phyloP scores from a whole-genome alignment of 2,113 vertebrate genomes.

The Percopsis transmontana region DNA sequence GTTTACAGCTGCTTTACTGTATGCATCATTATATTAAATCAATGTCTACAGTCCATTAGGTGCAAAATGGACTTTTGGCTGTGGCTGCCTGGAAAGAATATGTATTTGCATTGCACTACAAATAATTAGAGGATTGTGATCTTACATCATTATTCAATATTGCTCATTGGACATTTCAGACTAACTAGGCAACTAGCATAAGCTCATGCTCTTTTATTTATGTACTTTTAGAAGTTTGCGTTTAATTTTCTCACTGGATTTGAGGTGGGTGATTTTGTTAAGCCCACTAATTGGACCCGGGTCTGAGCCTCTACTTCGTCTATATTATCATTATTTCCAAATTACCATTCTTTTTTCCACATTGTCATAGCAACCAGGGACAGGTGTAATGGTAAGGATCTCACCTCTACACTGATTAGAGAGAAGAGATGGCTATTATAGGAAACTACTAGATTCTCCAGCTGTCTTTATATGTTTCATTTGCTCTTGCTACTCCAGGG shows the following conservation, averaged over 20 bases:
- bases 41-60: constrained; percentile 3
- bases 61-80: not conserved
- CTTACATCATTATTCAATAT: not conserved
- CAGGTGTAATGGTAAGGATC: not conserved
- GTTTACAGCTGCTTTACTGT: not conserved
- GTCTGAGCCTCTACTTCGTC: not conserved
- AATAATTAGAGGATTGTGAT: not conserved
- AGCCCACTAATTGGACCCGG: not conserved
- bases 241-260: not conserved
- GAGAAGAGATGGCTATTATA: not conserved
- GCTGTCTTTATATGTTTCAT: no score
- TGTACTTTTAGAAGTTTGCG: not conserved
- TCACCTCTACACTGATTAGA: not conserved
- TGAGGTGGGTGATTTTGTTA: not conserved
- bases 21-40: not conserved
- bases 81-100: not conserved
- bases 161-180: not conserved
- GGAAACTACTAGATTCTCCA: not conserved
- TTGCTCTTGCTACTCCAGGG: no score
- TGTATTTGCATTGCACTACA: not conserved
- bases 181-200: not conserved
- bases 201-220: not conserved
- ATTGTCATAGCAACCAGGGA: constrained; percentile 2
- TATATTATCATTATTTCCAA: not conserved
- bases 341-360: not conserved